Evolutionary conservation across 2,797 vertebrate genomes (phyloP).

Genomic region (Sebastes trivittatus): DNA sequence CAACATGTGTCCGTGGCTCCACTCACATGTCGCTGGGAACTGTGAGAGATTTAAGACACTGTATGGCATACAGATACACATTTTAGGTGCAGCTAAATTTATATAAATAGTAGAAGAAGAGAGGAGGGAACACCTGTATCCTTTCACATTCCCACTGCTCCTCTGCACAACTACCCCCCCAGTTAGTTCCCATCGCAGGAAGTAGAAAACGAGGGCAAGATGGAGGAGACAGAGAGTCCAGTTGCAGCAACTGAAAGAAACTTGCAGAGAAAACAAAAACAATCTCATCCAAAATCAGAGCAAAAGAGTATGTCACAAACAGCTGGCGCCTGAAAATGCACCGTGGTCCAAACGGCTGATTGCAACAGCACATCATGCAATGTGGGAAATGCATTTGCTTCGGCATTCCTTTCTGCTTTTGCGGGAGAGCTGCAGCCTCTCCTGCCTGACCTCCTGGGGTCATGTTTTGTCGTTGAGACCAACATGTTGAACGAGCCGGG

Average conservation of each 20-base stretch:
- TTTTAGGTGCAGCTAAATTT: neutral
- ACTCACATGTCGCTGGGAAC: neutral
- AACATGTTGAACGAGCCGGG: constrained; percentile 17
- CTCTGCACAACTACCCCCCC: constrained; percentile 18
- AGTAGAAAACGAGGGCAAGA: constrained; percentile 10
- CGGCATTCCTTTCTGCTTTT: constrained; percentile 50
- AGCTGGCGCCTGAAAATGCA: neutral
- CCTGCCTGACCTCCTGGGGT: constrained; percentile 53
- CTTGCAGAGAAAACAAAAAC: neutral
- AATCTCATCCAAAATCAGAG: neutral
- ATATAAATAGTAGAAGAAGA: constrained; percentile 6
- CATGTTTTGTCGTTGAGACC: constrained; percentile 40
- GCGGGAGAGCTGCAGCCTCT: constrained; percentile 26
- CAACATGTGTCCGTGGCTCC: constrained; percentile 6
- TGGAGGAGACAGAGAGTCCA: neutral
- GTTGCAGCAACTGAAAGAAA: neutral
- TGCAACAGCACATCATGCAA: constrained; percentile 12
- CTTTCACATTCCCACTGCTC: constrained; percentile 33
- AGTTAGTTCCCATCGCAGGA: constrained; percentile 66
- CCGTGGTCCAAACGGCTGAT: neutral
- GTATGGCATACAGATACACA: neutral
- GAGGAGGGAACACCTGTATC: constrained; percentile 41
- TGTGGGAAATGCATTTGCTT: constrained; percentile 52
- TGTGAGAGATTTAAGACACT: neutral
- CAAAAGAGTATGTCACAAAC: neutral